A percentile compares a stretch with the other conserved stretches of the same genome.
phyloP scores from a whole-genome alignment of 2,113 vertebrate species.

The Leiothrix lutea region DNA sequence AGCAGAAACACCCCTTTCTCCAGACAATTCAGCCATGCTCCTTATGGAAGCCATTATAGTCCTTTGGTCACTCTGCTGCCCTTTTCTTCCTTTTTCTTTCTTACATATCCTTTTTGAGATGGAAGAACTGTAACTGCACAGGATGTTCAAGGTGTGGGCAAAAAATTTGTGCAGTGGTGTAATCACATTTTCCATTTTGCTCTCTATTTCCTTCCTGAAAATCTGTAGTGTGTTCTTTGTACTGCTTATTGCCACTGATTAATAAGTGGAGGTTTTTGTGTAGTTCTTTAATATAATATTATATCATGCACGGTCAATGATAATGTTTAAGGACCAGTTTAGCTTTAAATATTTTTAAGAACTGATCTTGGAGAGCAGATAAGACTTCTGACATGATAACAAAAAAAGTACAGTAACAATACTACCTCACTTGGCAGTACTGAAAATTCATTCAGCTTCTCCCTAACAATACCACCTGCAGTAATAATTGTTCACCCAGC shows the following conservation, averaged over 20 bases:
- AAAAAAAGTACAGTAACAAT: background rate
- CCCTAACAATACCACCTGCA: background rate
- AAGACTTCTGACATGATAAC: background rate
- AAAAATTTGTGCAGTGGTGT: background rate
- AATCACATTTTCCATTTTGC: background rate
- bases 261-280: background rate
- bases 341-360: background rate
- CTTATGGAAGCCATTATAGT: background rate
- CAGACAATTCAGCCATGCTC: background rate
- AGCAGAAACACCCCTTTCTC: background rate
- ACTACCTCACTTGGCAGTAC: background rate
- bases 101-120: background rate
- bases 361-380: background rate
- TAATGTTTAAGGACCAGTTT: background rate
- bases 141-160: background rate
- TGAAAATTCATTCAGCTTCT: background rate
- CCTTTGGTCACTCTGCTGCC: background rate
- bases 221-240: background rate
- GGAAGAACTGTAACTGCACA: background rate
- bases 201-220: background rate
- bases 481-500: background rate
- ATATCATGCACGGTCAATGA: background rate
- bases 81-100: background rate
- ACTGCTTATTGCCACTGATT: background rate
- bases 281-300: background rate